These are phyloP conservation scores for Agriotes lineatus DNA, from an alignment of 2,888 invertebrate species.

Conservation along the genomic window DNA sequence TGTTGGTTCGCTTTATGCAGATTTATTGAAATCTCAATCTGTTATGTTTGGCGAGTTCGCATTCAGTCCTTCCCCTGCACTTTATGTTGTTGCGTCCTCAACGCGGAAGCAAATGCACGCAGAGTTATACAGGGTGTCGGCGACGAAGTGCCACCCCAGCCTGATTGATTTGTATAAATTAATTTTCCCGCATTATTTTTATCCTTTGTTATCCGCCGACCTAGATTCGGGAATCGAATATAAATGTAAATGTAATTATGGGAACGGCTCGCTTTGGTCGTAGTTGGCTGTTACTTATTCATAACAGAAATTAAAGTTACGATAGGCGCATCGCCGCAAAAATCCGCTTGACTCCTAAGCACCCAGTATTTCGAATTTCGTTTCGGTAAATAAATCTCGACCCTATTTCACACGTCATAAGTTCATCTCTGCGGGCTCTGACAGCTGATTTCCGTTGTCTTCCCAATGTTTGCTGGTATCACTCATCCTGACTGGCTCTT, in stretches of 20 bases:
- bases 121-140: too few relatives aligned
- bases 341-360: not conserved
- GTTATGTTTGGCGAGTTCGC: slow-evolving; percentile 27
- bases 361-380: slow-evolving; percentile 32
- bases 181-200: not conserved
- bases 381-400: slow-evolving; percentile 43
- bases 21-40: slow-evolving; percentile 29
- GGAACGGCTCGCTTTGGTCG: too few relatives aligned
- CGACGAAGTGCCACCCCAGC: too few relatives aligned
- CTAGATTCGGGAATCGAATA: not conserved
- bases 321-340: too few relatives aligned
- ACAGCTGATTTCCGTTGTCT: slow-evolving; percentile 50
- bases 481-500: slow-evolving; percentile 44
- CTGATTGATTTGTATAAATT: too few relatives aligned
- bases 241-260: not conserved
- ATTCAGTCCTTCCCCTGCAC: slow-evolving; percentile 9
- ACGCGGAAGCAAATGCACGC: too few relatives aligned
- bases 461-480: slow-evolving; percentile 47
- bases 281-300: too few relatives aligned
- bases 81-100: not conserved
- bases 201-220: not conserved
- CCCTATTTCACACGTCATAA: slow-evolving; percentile 46
- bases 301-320: too few relatives aligned
- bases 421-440: slow-evolving; percentile 40
- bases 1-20: slow-evolving; percentile 32